Evolutionary conservation across 2,888 invertebrate genomes (phyloP), one percentile per base, ranked within the genome.

Genomic region (Noctua janthina): DNA sequence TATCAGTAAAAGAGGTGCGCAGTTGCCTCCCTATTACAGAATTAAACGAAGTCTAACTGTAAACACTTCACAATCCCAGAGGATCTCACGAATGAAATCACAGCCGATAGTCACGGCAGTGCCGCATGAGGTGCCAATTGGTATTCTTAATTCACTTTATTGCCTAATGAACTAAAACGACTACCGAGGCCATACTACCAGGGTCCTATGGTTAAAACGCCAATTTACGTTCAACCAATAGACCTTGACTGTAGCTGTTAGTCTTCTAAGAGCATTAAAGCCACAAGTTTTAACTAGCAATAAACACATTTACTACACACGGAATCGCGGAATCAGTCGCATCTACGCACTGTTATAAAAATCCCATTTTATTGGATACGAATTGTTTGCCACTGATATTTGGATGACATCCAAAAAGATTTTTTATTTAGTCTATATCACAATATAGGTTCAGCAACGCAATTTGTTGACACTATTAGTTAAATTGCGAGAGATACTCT

Each of bases 361-460:
- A 67, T 56, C 59, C 20, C 35, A 72, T 84, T 90, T 87, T 85
- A 83, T 85, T 82, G 64, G 20, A 51, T 66, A 76, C 71, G 39
- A 66, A 84, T 71, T 78, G 75, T 79, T 77, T 83, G 49, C 67
- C 66, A 56, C 76, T 76, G 72, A 49, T 76, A 64, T 77, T 90
- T 90, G 89, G 87, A 85, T 80, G 67, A 17, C 29, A 43, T 86
- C 88, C 90, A 90, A 90, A 75, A 43, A 43, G 11, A 70, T 49
- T 69, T 79, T 76, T 54, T 54, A 54, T 54, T 54, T 54, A 54
- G 23, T 8, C 23, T 23, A 2, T 54, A 54, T 2, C 54, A 54
- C 54, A 54, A 20, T 54, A 54, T 20, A 72, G 64, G 68, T 69
- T 71, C 70, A 13, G 23, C 70, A 49, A 69, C 39, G 17, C 4